Percentiles rank a stretch among this genome's conserved stretches.
phyloP scores from a whole-genome alignment of 2,797 vertebrate genomes.

The Cirrhinus molitorella region DNA sequence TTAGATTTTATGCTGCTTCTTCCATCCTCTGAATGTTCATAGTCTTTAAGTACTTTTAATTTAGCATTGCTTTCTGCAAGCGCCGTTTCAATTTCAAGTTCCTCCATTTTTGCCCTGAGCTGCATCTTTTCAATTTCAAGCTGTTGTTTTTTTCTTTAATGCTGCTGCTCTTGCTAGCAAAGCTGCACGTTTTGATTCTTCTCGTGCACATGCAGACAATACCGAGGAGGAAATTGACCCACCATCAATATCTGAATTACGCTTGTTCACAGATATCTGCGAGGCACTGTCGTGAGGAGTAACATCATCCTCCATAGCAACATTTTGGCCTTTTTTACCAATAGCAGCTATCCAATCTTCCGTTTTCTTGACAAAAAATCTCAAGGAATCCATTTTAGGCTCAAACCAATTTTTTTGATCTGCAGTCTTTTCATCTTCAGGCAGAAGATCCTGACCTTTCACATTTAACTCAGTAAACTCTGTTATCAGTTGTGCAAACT shows the following conservation, averaged over 20 bases:
- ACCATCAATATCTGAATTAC: not conserved
- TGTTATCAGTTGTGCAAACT: not conserved
- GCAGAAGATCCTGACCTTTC: no score
- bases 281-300: not conserved
- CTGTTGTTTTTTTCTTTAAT: not conserved
- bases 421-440: conserved; percentile 20
- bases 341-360: not conserved
- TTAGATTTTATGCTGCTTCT: no score
- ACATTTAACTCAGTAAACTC: not conserved
- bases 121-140: no score
- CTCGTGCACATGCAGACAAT: not conserved
- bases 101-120: no score
- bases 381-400: not conserved
- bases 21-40: no score
- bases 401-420: conserved; percentile 31
- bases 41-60: no score
- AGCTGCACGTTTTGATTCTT: not conserved
- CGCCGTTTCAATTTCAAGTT: no score
- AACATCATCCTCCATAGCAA: not conserved
- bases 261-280: not conserved
- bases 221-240: not conserved
- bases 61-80: no score
- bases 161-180: not conserved
- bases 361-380: not conserved
- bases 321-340: not conserved